A percentile compares a stretch with the other conserved stretches of the same genome.
Conservation (phyloP, 2,113 vertebrate genomes). For the Neolamprologus ventralis region DNA sequence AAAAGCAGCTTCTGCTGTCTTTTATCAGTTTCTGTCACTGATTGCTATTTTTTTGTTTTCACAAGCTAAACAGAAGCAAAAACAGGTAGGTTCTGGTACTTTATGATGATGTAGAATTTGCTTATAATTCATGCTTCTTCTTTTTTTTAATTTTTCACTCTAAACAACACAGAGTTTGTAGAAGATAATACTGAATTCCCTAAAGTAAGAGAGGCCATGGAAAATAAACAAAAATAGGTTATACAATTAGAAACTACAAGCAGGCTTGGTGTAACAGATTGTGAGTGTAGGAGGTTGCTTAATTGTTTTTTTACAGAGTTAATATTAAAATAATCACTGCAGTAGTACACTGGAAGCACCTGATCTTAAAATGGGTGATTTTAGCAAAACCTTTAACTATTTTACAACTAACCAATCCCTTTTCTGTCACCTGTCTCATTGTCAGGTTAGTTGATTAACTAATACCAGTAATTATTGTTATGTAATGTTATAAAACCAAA, state of each 20-base stretch:
- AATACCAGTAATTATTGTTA: not conserved
- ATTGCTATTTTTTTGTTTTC: constrained; percentile 68
- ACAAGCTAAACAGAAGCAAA: constrained; percentile 98
- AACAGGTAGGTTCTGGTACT: constrained; percentile 79
- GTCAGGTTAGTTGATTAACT: not conserved
- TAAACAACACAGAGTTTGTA: not conserved
- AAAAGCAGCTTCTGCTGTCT: not conserved
- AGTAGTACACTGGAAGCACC: not conserved
- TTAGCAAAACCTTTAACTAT: not conserved
- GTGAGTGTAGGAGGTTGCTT: not conserved
- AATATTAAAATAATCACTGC: not conserved
- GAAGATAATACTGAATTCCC: not conserved
- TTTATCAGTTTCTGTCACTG: not conserved
- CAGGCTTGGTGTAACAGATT: not conserved
- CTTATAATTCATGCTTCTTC: not conserved
- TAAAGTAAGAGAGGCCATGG: not conserved
- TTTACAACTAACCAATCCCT: not conserved
- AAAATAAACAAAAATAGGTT: not conserved
- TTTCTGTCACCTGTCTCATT: not conserved
- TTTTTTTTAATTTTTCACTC: not conserved
- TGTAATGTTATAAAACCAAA: not conserved
- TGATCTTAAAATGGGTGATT: not conserved
- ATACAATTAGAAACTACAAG: not conserved
- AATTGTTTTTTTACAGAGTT: not conserved
- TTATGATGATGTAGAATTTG: not conserved